Base-by-base conservation (phyloP, 2,888 invertebrate species). In the Cephus pulcher region DNA sequence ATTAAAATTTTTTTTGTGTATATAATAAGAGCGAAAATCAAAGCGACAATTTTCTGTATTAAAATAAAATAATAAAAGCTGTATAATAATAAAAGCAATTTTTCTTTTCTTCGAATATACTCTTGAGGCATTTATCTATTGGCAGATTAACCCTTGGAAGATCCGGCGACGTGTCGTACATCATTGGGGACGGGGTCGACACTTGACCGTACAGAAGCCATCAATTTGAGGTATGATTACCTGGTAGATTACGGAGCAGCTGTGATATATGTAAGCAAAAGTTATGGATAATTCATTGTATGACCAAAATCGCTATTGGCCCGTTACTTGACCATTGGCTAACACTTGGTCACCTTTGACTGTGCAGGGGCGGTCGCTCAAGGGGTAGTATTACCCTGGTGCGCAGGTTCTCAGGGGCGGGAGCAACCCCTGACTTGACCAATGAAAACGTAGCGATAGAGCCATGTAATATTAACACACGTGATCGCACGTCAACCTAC, bases 361-460 rank as follows among this genome's bases (percentile, higher is more conserved):
- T 32, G 33, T 71, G 35, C 34, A 74, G 74, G 74, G 74, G 74
- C 34, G 74, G 74, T 34, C 30, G 74, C 34, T 71, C 30, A 30
- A 9, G 73, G 79, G 78, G 82, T 84, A 85, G 84, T 84, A 83
- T 81, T 56, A 32, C 3, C n/a, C 23, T 15, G 73, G 74, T 79
- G 83, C 86, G 86, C 86, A 85, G 85, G 86, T 69, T 79, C 82
- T 40, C 11, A 75, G 80, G 74, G 86, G 86, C 85, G 85, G 83
- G 37, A 30, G 74, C 74, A 74, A 74, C 74, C 74, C 74, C 74
- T 30, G 23, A 30, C 34, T 74, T 34, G 74, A 35, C 74, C 74
- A 74, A 74, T 35, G 33, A 30, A 30, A 30, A 12, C 12, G n/a
- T 34, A 15, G 32, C 37, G 11, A 74, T 74, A 74, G 30, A 37